Base-by-base conservation (phyloP, 2,888 invertebrate species). In the Marronus borbonicus region DNA sequence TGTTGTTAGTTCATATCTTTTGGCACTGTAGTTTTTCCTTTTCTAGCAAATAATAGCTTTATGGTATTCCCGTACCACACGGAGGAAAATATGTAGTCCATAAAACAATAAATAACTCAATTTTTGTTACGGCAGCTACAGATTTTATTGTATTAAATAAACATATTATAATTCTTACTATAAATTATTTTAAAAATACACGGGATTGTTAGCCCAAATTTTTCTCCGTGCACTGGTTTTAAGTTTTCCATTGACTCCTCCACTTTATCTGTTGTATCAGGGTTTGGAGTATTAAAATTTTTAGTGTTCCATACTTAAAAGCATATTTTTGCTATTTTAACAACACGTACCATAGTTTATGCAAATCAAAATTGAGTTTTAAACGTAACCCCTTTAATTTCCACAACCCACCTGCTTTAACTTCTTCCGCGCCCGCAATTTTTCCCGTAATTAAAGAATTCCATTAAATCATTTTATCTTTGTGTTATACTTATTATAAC, bases 271-370 rank as follows among this genome's bases (percentile, higher is more conserved):
- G 97, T 90, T 84, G 98, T 91, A 88, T 99, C 98, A 1, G 98
- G 97, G 89, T 93, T 97, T 98, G 96, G 87, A 98, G 96, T 5
- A 94, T 81, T 86, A 92, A 90, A 81, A 89, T 88, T 85, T 93
- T 87, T 94, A 95, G 80, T 96, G 92, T 89, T 98, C 96, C 98
- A 99, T 98, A 1, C 99, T 98, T 81, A 97, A 89, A 20, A 99
- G 90, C 98, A 99, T 98, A 88, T 17, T 99, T 99, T 76, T 94
- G 92, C 89, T 99, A 99, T 89, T 99, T 99, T 76, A 98, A 89
- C 77, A 99, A 89, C 17, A 96, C 91, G 89, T 91, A 98, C 99
- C 99, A 99, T 79, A 99, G 89, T 90, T 99, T 98, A 87, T 99
- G 99, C 78, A 99, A 91, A 89, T 99, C 99, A 72, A 93, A 90